These are phyloP conservation scores for Zaprionus taronus DNA, from an alignment of 1,140 invertebrate genomes.

Conservation along the genomic window DNA sequence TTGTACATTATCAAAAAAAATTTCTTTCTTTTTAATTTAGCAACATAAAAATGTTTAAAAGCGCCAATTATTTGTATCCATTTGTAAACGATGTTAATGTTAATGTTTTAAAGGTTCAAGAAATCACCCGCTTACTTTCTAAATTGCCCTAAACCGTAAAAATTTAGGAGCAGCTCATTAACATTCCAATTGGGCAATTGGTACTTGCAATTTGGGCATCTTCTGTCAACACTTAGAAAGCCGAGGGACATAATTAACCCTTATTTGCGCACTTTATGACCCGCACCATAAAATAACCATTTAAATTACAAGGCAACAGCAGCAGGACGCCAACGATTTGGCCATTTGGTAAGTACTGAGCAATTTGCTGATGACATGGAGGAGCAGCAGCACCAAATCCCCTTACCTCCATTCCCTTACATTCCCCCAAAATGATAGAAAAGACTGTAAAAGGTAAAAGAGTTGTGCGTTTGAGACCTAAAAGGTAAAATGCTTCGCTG, in stretches of 20 bases:
- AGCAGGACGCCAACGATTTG: constrained; percentile 21
- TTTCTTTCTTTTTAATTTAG: too few species aligned
- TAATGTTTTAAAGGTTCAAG: too few species aligned
- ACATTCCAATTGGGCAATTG: constrained; percentile 62
- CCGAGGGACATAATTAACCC: constrained; percentile 74
- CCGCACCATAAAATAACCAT: constrained; percentile 73
- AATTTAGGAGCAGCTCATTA: constrained; percentile 47
- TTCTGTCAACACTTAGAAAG: constrained; percentile 57
- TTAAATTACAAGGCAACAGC: constrained; percentile 65
- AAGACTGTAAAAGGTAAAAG: constrained; percentile 37
- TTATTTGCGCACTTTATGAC: constrained; percentile 78
- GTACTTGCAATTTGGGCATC: constrained; percentile 62
- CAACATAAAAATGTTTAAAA: too few species aligned
- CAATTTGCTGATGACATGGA: constrained; percentile 62
- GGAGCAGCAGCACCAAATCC: not conserved
- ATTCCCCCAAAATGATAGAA: not conserved
- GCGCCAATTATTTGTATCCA: too few species aligned
- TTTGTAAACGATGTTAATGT: not conserved
- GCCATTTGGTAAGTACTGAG: constrained; percentile 49
- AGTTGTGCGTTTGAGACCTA: constrained; percentile 47
- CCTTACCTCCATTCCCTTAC: not conserved
- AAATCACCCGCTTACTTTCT: not conserved
- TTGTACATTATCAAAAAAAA: too few species aligned
- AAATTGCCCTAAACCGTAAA: too few species aligned
- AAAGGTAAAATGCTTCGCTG: constrained; percentile 38